Evolutionary conservation across 2,888 invertebrate species (phyloP).

Genomic region (Scaptomyza parva): DNA sequence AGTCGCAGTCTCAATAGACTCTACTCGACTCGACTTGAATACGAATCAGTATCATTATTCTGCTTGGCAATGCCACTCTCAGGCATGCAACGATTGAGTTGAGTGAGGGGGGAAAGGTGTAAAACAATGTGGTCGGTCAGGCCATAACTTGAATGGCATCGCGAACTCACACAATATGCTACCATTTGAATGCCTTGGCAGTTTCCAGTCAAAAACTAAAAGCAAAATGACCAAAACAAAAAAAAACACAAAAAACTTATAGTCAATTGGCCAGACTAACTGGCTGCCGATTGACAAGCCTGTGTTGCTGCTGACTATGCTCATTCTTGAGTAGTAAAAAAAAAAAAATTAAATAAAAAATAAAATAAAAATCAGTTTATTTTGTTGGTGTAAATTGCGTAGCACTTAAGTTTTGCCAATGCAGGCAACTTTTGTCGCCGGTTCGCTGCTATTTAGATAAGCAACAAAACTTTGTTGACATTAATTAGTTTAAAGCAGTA

Average conservation of each 20-base stretch:
- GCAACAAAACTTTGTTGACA: conserved; percentile 48
- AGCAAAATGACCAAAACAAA: conserved; percentile 44
- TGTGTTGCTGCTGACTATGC: conserved; percentile 59
- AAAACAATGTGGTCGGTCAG: conserved; percentile 72
- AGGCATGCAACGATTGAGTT: conserved; percentile 10
- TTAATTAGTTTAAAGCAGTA: conserved; percentile 61
- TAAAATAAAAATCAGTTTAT: conserved; percentile 20
- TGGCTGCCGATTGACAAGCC: conserved; percentile 22
- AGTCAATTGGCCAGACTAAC: conserved; percentile 41
- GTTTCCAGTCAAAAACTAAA: conserved; percentile 36
- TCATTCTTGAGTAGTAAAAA: conserved; percentile 65
- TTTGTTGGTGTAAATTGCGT: conserved; percentile 34
- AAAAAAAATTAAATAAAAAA: conserved; percentile 31
- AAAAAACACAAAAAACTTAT: conserved; percentile 34
- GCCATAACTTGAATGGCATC: conserved; percentile 67
- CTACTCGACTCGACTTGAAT: conserved; percentile 66
- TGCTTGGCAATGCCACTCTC: conserved; percentile 1
- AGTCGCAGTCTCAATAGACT: conserved; percentile 41
- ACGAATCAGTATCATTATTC: conserved; percentile 61
- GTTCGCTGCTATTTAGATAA: conserved; percentile 52
- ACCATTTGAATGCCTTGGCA: conserved; percentile 58
- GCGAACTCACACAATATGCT: conserved; percentile 39
- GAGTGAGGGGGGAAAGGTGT: neutral
- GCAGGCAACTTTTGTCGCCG: conserved; percentile 63
- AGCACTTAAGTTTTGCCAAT: conserved; percentile 47